Conservation (phyloP, 2,888 invertebrate species). For the Hedychridium roseum region DNA sequence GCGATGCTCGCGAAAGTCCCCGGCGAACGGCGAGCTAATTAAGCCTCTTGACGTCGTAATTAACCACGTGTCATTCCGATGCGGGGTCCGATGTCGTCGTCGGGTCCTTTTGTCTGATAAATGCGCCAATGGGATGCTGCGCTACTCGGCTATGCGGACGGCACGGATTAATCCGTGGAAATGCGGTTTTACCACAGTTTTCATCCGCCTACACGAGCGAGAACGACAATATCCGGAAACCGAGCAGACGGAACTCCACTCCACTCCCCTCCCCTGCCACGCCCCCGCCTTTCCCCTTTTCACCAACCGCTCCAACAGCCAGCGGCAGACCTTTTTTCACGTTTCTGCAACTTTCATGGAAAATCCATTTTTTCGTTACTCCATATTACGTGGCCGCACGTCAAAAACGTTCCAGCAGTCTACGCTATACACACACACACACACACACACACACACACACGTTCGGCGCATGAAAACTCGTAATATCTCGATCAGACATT, state of each 20-base stretch:
- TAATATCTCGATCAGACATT: no score
- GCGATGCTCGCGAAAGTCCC: no score
- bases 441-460: neutral
- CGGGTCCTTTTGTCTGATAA: constrained; percentile 23
- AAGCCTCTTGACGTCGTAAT: constrained; percentile 38
- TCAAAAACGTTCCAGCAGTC: neutral
- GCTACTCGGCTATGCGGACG: constrained; percentile 2
- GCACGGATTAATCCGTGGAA: constrained; percentile 35
- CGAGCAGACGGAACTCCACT: constrained; percentile 7
- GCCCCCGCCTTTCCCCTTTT: constrained; percentile 7
- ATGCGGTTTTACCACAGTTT: constrained; percentile 27
- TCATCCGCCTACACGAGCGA: constrained; percentile 12
- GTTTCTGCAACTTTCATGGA: no score
- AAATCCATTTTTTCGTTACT: no score
- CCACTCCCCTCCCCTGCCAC: constrained; percentile 8
- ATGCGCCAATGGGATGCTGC: constrained; percentile 9
- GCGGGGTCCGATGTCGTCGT: neutral
- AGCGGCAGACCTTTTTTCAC: neutral
- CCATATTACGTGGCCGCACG: no score
- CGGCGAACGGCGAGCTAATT: constrained; percentile 34
- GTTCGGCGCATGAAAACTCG: no score
- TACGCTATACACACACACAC: neutral
- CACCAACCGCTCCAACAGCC: constrained; percentile 6
- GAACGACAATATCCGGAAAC: constrained; percentile 20
- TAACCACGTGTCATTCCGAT: constrained; percentile 33